Evolutionary conservation across 2,797 vertebrate genomes (phyloP).

Genomic region (Acanthopagrus latus): DNA sequence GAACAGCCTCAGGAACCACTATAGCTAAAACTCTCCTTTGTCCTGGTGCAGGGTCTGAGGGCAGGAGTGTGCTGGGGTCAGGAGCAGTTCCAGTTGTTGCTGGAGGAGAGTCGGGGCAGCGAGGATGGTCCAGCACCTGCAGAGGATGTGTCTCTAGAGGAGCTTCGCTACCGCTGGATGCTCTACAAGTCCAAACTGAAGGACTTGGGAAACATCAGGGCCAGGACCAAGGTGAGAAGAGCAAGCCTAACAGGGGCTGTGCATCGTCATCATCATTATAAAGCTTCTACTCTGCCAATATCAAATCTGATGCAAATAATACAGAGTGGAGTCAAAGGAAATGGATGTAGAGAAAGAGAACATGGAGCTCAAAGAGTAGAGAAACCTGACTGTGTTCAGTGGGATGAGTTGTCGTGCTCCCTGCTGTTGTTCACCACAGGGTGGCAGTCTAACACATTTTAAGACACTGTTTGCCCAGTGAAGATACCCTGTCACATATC

Average conservation of each 20-base stretch:
- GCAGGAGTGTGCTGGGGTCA: constrained; percentile 85
- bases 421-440: constrained; percentile 51
- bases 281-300: background rate
- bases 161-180: constrained; percentile 93
- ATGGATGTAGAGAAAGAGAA: background rate
- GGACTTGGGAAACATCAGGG: constrained; percentile 75
- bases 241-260: background rate
- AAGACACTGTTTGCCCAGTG: background rate
- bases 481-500: background rate
- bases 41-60: constrained; percentile 83
- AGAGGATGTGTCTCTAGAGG: constrained; percentile 84
- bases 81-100: constrained; percentile 80
- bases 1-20: background rate
- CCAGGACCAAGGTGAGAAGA: constrained; percentile 72
- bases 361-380: background rate
- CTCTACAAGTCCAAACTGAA: constrained; percentile 94
- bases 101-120: constrained; percentile 32
- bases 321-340: background rate
- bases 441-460: constrained; percentile 41
- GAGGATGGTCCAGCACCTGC: constrained; percentile 11
- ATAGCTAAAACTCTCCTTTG: background rate
- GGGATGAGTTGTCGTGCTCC: background rate
- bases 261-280: background rate
- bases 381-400: background rate
- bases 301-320: background rate